Evolutionary conservation across 1,140 invertebrate species (phyloP).

Genomic region (Aphelinus certus): DNA sequence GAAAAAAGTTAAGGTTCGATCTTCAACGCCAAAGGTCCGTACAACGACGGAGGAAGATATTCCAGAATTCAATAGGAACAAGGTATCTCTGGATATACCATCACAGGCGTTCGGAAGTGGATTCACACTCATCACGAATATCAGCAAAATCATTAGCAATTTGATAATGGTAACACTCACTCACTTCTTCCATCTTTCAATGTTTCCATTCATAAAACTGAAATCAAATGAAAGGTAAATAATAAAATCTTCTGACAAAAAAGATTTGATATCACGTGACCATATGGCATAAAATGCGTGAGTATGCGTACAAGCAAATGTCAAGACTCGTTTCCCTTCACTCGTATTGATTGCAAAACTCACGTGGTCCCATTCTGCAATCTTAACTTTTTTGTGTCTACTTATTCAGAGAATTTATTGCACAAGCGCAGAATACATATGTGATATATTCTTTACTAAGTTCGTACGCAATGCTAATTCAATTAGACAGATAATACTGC

Average conservation of each 20-base stretch:
- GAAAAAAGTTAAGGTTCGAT: slow-evolving; percentile 33
- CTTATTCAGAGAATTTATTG: too few species aligned
- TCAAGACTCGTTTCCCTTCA: slow-evolving; percentile 43
- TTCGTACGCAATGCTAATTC: too few species aligned
- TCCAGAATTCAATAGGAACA: slow-evolving; percentile 74
- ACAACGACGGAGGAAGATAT: slow-evolving; percentile 72
- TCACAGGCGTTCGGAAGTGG: slow-evolving; percentile 74
- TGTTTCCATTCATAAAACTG: too few species aligned
- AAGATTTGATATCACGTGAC: background rate
- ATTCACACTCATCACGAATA: slow-evolving; percentile 75
- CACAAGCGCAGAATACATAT: too few species aligned
- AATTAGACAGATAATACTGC: too few species aligned
- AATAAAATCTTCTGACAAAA: background rate
- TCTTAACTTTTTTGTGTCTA: slow-evolving; percentile 14
- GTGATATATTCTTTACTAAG: too few species aligned
- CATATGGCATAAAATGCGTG: background rate
- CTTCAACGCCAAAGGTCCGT: slow-evolving; percentile 39
- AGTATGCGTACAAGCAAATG: background rate
- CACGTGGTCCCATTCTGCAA: background rate
- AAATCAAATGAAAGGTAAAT: too few species aligned
- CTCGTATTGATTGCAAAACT: slow-evolving; percentile 37
- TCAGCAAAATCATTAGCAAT: slow-evolving; percentile 74
- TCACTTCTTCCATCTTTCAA: slow-evolving; percentile 5
- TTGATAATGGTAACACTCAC: slow-evolving; percentile 73
- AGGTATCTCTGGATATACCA: slow-evolving; percentile 73